Base-by-base conservation (phyloP, 1,140 invertebrate species). In the Drosophila carrolli region DNA sequence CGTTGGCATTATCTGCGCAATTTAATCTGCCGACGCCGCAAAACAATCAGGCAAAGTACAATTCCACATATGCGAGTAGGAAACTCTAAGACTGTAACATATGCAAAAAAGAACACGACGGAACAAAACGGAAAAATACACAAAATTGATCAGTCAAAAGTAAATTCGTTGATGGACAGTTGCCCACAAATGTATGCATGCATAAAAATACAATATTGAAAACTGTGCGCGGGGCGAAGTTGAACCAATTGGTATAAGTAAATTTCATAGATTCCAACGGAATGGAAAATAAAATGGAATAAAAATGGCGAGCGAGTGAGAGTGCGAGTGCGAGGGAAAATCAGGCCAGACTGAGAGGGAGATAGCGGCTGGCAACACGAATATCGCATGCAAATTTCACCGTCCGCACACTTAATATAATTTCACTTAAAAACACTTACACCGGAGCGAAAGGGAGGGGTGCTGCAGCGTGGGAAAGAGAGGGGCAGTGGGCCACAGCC, bases 401-500 rank as follows among this genome's bases (percentile, higher is more conserved):
- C 71, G 83, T 82, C 83, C 83, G 79, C 83, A 79, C 79, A 86
- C 83, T 88, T 88, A 88, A 88, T 86, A 88, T 86, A 86, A 86
- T 88, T 86, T 86, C 83, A 86, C 83, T 88, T 88, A 88, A 86
- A 82, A 77, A 59, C 62, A 60, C 63, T 58, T 61, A 59, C 32
- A 37, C 50, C 53, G 51, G 27, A 8, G 19, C 13, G 16, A 43
- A 32, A 9, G 41, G 13, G 55, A 50, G 56, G 44, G 13, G n/a
- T 10, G 41, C 2, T 14, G 16, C n/a, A 14, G 40, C 8, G 41
- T 9, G 11, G 7, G 23, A 48, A 27, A 47, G 46, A 48, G 11
- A 32, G 8, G 43, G 5, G 23, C 29, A 32, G 29, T 7, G 29
- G 29, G 29, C 8, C 29, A 6, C 29, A 32, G 29, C 8, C 29